A percentile compares a stretch with the other conserved stretches of the same genome.
These are phyloP conservation scores for Lucinisca nassula DNA, from an alignment of 2,888 invertebrate species.

Conservation along the genomic window DNA sequence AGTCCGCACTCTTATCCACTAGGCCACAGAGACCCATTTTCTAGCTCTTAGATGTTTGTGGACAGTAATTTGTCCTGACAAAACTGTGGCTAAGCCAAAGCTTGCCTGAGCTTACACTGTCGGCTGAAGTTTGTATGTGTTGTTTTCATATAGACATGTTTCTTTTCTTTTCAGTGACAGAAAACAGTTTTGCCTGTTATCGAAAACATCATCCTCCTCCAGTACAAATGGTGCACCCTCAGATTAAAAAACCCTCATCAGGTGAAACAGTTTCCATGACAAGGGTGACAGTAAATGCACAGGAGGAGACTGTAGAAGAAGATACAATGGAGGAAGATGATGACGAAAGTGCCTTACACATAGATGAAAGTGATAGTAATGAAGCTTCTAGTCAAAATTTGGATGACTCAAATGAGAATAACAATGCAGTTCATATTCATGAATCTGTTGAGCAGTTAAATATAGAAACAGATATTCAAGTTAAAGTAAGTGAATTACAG, in stretches of 20 bases:
- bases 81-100: no score
- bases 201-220: conserved; percentile 40
- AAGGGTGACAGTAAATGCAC: neutral
- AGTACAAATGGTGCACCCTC: conserved; percentile 60
- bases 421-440: neutral
- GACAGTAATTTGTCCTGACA: no score
- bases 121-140: no score
- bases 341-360: neutral
- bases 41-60: no score
- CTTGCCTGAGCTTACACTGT: no score
- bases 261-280: neutral
- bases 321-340: neutral
- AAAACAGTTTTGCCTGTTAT: conserved; percentile 18
- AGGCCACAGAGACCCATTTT: no score
- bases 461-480: neutral
- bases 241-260: conserved; percentile 42
- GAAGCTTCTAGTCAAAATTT: neutral
- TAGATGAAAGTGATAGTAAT: neutral
- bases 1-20: no score
- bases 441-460: neutral
- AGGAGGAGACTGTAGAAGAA: neutral
- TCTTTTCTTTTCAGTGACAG: conserved; percentile 16
- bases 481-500: neutral
- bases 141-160: no score
- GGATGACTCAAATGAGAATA: neutral